A percentile compares a stretch with the other conserved stretches of the same genome.
phyloP scores from a whole-genome alignment of 2,113 vertebrate genomes.

The Mixornis gularis region DNA sequence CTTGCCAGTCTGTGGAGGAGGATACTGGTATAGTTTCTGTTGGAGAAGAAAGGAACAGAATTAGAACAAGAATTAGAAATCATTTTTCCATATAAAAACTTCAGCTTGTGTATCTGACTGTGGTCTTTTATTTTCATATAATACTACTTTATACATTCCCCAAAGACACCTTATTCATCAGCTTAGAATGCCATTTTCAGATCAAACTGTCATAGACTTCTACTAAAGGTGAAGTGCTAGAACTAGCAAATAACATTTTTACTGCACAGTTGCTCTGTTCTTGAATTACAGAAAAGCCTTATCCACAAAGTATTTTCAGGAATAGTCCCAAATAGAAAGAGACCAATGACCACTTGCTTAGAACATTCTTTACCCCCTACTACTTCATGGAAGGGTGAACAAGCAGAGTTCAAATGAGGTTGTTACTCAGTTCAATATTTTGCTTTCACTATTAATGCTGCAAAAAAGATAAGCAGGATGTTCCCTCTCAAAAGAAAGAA shows the following conservation, averaged over 20 bases:
- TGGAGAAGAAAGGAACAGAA: not conserved
- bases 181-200: not conserved
- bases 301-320: not conserved
- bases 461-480: not conserved
- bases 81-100: not conserved
- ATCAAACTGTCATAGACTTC: not conserved
- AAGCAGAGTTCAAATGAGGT: not conserved
- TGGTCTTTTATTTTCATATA: not conserved
- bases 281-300: not conserved
- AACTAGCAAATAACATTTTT: not conserved
- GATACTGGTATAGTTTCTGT: slow-evolving; percentile 98
- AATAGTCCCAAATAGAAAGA: not conserved
- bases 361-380: not conserved
- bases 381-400: not conserved
- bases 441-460: not conserved
- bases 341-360: not conserved
- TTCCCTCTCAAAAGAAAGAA: not conserved
- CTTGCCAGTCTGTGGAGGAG: slow-evolving; percentile 99
- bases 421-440: not conserved
- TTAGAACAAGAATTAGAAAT: not conserved
- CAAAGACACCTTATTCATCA: not conserved
- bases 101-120: not conserved
- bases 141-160: not conserved
- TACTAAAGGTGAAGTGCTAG: not conserved
- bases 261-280: not conserved